These are phyloP conservation scores for Leptinotarsa juncta DNA, from an alignment of 2,888 invertebrate genomes.

Conservation along the genomic window DNA sequence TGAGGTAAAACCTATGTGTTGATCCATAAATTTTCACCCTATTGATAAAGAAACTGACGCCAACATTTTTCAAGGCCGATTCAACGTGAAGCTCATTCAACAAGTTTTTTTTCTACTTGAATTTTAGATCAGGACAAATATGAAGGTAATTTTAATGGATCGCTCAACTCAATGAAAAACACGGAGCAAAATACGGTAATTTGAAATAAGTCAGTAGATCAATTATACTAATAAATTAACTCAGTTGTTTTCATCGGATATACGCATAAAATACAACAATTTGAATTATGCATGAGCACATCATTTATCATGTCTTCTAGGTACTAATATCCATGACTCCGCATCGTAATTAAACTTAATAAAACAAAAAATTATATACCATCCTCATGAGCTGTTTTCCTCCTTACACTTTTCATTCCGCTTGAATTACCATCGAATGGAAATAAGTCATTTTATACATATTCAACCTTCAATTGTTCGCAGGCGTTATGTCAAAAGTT, in stretches of 20 bases:
- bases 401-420: constrained; percentile 61
- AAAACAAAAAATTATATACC: constrained; percentile 28
- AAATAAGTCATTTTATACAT: constrained; percentile 56
- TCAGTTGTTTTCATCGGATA: constrained; percentile 6
- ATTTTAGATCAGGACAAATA: no score
- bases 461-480: constrained; percentile 48
- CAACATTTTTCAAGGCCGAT: no score
- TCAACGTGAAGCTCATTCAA: no score
- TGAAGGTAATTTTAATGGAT: no score
- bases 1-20: no score
- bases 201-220: neutral
- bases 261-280: constrained; percentile 8
- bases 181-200: neutral
- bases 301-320: constrained; percentile 15
- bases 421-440: constrained; percentile 58
- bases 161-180: neutral
- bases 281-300: constrained; percentile 15
- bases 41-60: no score
- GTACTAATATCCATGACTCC: constrained; percentile 23
- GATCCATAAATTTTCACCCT: no score
- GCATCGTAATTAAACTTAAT: constrained; percentile 30
- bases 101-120: no score
- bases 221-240: constrained; percentile 7
- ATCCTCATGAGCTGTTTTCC: constrained; percentile 52
- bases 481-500: constrained; percentile 45